Base-by-base conservation (phyloP, 2,113 vertebrate genomes). In the Bombycilla garrulus region DNA sequence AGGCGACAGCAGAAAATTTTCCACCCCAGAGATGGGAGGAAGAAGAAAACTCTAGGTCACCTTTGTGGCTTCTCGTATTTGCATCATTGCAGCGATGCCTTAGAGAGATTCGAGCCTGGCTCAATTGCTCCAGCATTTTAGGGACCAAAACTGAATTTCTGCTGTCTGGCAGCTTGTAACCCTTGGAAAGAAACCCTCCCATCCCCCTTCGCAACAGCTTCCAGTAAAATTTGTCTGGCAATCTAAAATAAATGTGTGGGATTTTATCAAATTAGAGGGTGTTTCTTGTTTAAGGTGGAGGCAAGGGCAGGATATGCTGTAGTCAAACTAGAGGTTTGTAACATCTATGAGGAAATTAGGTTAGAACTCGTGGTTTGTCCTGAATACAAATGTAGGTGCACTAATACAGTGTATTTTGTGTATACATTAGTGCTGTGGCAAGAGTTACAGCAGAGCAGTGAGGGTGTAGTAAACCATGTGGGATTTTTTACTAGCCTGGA, bases 81-180 rank as follows among this genome's bases (percentile, higher is more conserved):
- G 25, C 31, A 17, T 67, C 0, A 0, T 12, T 57, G 29, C 48
- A 48, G 22, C 0, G 0, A 61, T 36, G 50, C 40, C n/a, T 78
- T 51, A 33, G 74, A 81, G 53, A 80, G 36, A 54, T 91, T 64
- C 0, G 0, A 79, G 65, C 40, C 36, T 57, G 69, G 10, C 31
- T 81, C 3, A 2, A 16, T 36, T 86, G 36, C 50, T 60, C 31
- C n/a, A 44, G 36, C 22, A 78, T 79, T 61, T 71, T 51, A 36
- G 77, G 56, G 60, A 93, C 57, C 33, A 86, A 51, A 81, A 11
- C 2, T 22, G 57, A 95, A 56, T 28, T 90, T 87, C 44, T 74
- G 18, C 58, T 70, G 21, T 54, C 40, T 71, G 74, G n/a, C 74
- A 92, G 40, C 45, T 74, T 33, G 69, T 22, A 25, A 21, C 8